phyloP scores from a whole-genome alignment of 1,140 invertebrate species.

The Hylaeus anthracinus region DNA sequence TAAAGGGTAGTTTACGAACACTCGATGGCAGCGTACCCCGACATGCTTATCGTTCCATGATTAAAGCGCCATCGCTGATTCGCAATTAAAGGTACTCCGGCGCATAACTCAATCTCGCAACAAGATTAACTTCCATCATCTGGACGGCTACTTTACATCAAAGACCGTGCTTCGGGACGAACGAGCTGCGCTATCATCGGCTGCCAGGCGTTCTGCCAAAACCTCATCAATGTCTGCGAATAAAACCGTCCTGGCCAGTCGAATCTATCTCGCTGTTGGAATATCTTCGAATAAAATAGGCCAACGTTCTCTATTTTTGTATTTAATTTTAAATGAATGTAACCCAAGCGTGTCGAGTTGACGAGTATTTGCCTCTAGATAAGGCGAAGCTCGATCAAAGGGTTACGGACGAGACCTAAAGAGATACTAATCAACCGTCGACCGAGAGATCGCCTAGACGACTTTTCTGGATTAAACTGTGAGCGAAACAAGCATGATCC shows the following conservation, averaged over 20 bases:
- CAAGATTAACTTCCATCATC: slow-evolving; percentile 22
- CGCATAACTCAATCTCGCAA: slow-evolving; percentile 4
- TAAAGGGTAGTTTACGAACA: slow-evolving; percentile 1
- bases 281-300: no score
- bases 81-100: background rate
- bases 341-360: no score
- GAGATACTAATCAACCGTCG: slow-evolving; percentile 20
- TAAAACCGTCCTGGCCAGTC: background rate
- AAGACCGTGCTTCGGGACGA: background rate
- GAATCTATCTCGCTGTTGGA: background rate
- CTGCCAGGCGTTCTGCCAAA: slow-evolving; percentile 7
- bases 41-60: background rate
- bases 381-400: slow-evolving; percentile 16
- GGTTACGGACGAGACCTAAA: slow-evolving; percentile 2
- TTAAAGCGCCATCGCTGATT: background rate
- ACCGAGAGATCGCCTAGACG: background rate
- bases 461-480: slow-evolving; percentile 39
- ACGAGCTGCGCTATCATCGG: background rate
- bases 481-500: slow-evolving; percentile 14
- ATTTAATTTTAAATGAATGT: no score
- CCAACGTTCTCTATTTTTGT: no score
- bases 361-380: no score
- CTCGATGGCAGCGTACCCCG: background rate
- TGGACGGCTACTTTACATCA: background rate
- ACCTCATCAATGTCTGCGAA: background rate